phyloP scores from a whole-genome alignment of 2,888 invertebrate genomes.

The Chrysotoxum bicinctum region DNA sequence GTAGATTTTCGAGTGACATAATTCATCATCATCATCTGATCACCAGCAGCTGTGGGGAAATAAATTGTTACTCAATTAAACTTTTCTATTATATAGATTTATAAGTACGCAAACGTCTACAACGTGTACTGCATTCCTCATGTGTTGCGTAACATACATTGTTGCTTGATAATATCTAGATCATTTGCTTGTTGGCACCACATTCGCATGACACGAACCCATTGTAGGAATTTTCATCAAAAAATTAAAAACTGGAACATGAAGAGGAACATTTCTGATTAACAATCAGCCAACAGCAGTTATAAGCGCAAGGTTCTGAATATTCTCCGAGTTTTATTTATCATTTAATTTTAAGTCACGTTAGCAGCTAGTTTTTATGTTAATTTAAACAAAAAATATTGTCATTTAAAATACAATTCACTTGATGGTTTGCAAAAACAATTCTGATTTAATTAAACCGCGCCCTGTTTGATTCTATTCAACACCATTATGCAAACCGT shows the following conservation, averaged over 20 bases:
- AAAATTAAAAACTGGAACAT: neutral
- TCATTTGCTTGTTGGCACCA: slow-evolving; percentile 37
- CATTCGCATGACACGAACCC: neutral
- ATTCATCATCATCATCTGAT: neutral
- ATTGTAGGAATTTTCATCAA: neutral
- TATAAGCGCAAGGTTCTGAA: neutral
- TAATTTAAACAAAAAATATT: neutral
- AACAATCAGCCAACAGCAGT: neutral
- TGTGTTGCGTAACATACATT: slow-evolving; percentile 39
- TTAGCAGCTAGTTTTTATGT: neutral
- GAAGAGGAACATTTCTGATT: slow-evolving; percentile 1
- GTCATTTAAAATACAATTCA: neutral
- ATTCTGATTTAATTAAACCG: slow-evolving; percentile 9
- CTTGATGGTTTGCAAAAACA: neutral
- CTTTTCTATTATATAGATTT: neutral
- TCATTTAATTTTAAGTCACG: slow-evolving; percentile 1
- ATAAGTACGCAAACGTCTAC: neutral
- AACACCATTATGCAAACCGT: neutral
- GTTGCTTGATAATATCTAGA: slow-evolving; percentile 54
- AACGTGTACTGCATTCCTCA: slow-evolving; percentile 17
- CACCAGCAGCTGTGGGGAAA: neutral
- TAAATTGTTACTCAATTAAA: slow-evolving; percentile 1
- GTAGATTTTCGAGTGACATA: neutral
- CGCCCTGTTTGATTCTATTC: neutral
- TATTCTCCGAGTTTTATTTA: neutral